Evolutionary conservation across 2,888 invertebrate species (phyloP), one percentile per base, ranked within the genome.

Genomic region (Dichetophora obliterata): DNA sequence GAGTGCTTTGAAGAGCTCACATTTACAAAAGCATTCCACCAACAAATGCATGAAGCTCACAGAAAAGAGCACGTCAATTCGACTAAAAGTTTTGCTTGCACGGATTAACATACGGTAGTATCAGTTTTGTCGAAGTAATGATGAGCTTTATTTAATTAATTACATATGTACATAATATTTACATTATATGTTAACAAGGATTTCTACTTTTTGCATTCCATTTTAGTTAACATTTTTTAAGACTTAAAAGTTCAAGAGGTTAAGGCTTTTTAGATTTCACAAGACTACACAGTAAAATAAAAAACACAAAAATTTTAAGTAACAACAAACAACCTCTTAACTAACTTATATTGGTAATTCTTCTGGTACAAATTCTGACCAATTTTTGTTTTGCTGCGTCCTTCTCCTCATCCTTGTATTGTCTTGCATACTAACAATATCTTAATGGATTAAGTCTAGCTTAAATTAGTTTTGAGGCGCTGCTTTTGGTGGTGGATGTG

Each of bases 401-500:
- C 31, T 27, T 11, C 31, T 11, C 11, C 61, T 16, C 16, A 6
- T 63, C 11, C 6, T 16, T 31, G 11, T 31, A 3, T 54, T 9
- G 19, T 54, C 27, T 63, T 16, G 14, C 31, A 16, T 63, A 31
- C 27, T 31, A 31, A n/a, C 63, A 31, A n/a, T 31, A 24, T n/a
- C n/a, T 31, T 6, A n/a, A 63, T 16, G 24, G 11, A 34, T 31
- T 31, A 16, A 31, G 22, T 54, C 22, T 54, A 9, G 8, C 22
- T 31, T 31, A 31, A 11, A n/a, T 63, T 31, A 27, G 4, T 61
- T 31, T 16, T 8, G 16, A 34, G 11, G 43, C 14, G 43, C 1
- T 11, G 1, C 11, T 43, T 43, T 11, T 43, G 43, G 11, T 43
- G 43, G 59, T 11, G 87, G 84, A 81, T 91, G 90, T 24, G 85